These are phyloP conservation scores for Alauda arvensis DNA, from an alignment of 2,797 vertebrate species.

Conservation along the genomic window DNA sequence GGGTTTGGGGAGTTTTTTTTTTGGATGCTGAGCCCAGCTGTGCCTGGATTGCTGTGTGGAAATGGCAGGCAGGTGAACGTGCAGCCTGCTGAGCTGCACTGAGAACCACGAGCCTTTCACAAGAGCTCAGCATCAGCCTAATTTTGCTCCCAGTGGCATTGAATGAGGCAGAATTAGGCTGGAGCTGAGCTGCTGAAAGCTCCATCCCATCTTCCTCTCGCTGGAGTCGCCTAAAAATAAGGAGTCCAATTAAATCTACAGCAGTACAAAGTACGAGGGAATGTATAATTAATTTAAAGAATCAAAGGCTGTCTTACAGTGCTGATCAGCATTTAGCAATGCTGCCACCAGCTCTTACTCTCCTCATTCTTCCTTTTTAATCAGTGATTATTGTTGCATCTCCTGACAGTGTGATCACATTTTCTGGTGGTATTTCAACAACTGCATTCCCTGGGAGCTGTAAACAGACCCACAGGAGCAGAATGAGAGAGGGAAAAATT, in stretches of 20 bases:
- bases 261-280: constrained; percentile 43
- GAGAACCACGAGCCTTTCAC: neutral
- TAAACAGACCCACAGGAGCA: neutral
- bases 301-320: constrained; percentile 41
- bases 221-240: constrained; percentile 53
- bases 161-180: constrained; percentile 40
- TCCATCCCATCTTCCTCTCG: neutral
- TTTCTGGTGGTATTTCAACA: neutral
- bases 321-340: constrained; percentile 52
- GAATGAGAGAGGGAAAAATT: neutral
- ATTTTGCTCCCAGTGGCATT: constrained; percentile 38
- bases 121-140: constrained; percentile 35
- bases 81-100: neutral
- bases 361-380: constrained; percentile 47
- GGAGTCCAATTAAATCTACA: constrained; percentile 56
- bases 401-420: neutral
- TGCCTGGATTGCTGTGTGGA: neutral
- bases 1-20: neutral
- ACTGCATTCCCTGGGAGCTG: neutral
- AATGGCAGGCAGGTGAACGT: neutral
- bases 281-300: constrained; percentile 62
- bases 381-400: constrained; percentile 43
- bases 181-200: constrained; percentile 37
- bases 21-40: neutral
- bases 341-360: constrained; percentile 29